These are phyloP conservation scores for Meles meles DNA, from an alignment of 2,113 vertebrate species.

Conservation along the genomic window DNA sequence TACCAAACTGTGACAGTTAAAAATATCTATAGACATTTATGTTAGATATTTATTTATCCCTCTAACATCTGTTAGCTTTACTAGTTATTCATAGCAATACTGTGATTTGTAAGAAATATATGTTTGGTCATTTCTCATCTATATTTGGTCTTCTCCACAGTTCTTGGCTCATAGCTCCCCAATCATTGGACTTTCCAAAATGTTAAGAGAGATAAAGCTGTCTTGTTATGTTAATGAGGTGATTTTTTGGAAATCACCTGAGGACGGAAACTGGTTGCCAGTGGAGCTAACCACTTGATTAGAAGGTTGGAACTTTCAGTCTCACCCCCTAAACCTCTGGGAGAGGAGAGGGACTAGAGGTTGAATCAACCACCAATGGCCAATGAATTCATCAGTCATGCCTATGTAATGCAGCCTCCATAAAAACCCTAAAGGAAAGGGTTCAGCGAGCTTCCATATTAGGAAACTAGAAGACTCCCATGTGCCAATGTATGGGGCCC, in stretches of 20 bases:
- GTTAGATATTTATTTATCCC: neutral
- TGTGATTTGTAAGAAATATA: neutral
- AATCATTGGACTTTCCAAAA: neutral
- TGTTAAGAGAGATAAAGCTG: neutral
- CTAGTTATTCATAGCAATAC: neutral
- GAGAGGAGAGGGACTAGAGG: neutral
- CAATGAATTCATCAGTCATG: neutral
- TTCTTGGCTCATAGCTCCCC: neutral
- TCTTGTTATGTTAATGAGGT: neutral
- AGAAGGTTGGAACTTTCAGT: neutral
- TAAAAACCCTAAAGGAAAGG: neutral
- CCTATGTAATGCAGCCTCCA: neutral
- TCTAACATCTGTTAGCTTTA: neutral
- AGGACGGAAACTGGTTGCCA: neutral
- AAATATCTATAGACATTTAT: neutral
- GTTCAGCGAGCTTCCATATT: neutral
- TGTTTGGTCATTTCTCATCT: neutral
- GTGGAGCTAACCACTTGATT: neutral
- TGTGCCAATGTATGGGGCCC: neutral
- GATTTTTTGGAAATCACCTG: neutral
- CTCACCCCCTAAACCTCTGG: neutral
- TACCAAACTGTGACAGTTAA: neutral
- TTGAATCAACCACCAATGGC: neutral
- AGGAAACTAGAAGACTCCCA: neutral
- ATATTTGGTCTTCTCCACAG: neutral